Base-by-base conservation (phyloP, 2,113 vertebrate species). In the Eidolon helvum region DNA sequence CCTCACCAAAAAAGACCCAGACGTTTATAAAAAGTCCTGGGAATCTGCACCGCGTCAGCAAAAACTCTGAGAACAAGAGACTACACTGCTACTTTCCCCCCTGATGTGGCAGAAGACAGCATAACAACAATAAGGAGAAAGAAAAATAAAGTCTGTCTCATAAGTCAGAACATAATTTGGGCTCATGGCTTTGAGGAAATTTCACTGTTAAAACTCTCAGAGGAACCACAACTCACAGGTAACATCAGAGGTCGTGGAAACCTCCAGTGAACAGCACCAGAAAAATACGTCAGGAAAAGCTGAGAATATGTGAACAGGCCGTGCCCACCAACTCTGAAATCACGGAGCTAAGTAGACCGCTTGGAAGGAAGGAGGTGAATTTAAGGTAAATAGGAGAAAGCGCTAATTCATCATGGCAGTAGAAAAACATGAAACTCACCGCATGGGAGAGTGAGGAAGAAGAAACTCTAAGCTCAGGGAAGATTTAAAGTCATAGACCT, bases 391-490 rank as follows among this genome's bases (percentile, higher is more conserved):
- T 2, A 11, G 28, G 22, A 74, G 61, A 19, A 79, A 72, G 43
- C 50, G n/a, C 69, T 89, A 30, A 77, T 43, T 55, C 55, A 1
- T n/a, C 61, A 0, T 7, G 55, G 69, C 7, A 14, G 28, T 21
- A 77, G 94, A n/a, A 91, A 95, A 72, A 50, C 86, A 63, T 2
- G 61, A 61, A 30, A 35, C 68, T 74, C 80, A 38, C 9, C 14
- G 0, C 61, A 35, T 2, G 87, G 65, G 71, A 82, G 50, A 28
- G 0, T 0, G 30, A 48, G 72, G n/a, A 66, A 66, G 50, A 5
- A 12, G 53, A 16, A 74, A 38, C 65, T 57, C 19, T 38, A 85
- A 59, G 71, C 77, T 86, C 66, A 3, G 19, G 43, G 87, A 48
- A n/a, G 77, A 57, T 38, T n/a, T 90, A 16, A 77, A 74, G 87